Evolutionary conservation across 2,113 vertebrate species (phyloP), one percentile per base, ranked within the genome.

Genomic region (Pundamilia nyererei): DNA sequence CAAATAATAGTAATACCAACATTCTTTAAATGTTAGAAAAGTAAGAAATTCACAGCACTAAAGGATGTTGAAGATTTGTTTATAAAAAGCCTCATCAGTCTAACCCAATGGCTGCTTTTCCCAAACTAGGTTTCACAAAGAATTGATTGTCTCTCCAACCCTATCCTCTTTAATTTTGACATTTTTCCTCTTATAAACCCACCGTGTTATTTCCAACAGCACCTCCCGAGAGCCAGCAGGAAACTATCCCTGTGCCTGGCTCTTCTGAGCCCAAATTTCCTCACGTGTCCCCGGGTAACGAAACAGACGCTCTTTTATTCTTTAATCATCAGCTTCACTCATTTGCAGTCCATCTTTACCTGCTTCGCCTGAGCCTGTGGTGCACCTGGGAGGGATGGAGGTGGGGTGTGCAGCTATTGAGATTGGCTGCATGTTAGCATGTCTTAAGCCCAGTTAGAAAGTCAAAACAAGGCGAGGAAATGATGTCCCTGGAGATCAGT

Each of bases 351-450:
- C 87, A 81, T 86, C 84, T 83, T 75, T 88, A 85, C 54, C 87
- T 83, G 95, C 94, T 94, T 94, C 31, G 26, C 85, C 90, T 89
- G 53, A 85, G 40, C 2, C 42, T 47, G 42, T 77, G 72, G 84
- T 85, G 90, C 93, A 89, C 92, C 86, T 85, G 80, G 79, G 70
- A 21, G 75, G 75, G 89, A 88, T 3, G 84, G 88, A 80, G 86
- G 14, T 62, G 53, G 54, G 82, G 79, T 24, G 24, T 47, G 86
- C 83, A 81, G 85, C 88, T 93, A 65, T 75, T 89, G 31, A 82
- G 87, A 90, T 93, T 95, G 90, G 92, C 88, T 94, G 95, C 94
- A 95, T 95, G 95, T 79, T 91, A 70, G 95, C 95, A 96, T 96
- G 95, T 19, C 84, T 86, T 87, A 75, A 86, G 79, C 35, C 15